Percentiles rank a stretch among this genome's conserved stretches.
Evolutionary conservation across 2,113 vertebrate genomes (phyloP).

Genomic region (Lagenorhynchus albirostris): DNA sequence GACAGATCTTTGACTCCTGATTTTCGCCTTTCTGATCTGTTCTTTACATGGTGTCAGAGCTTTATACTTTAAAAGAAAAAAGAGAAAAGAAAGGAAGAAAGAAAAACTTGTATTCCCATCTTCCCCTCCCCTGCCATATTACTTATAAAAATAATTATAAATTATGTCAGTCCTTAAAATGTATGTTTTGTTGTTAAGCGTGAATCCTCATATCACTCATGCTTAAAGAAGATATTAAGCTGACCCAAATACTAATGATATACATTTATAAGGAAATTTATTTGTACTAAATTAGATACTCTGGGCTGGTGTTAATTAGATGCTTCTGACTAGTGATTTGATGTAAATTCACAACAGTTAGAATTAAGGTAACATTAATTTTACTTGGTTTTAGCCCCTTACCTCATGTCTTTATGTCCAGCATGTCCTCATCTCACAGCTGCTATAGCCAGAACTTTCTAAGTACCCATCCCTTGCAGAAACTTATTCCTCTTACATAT

Average conservation of each 20-base stretch:
- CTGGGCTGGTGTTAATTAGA: neutral
- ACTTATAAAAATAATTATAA: neutral
- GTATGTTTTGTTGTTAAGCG: neutral
- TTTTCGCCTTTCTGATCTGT: neutral
- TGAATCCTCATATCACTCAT: neutral
- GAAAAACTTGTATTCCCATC: neutral
- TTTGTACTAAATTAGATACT: neutral
- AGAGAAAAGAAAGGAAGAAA: neutral
- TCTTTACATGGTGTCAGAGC: neutral
- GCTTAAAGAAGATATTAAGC: neutral
- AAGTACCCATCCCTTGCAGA: neutral
- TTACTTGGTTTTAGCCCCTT: neutral
- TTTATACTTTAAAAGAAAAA: neutral
- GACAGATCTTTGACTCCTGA: neutral
- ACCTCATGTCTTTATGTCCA: neutral
- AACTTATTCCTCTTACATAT: neutral
- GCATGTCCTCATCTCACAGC: neutral
- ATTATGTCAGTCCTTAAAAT: neutral
- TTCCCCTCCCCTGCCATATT: neutral
- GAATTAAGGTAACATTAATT: neutral
- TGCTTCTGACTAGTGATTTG: neutral
- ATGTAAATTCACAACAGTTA: neutral
- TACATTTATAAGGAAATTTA: slow-evolving; percentile 3
- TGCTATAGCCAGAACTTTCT: neutral
- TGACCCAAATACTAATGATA: neutral